Evolutionary conservation across 2,113 vertebrate species (phyloP), one percentile per base, ranked within the genome.

Genomic region (Microtus richardsoni): DNA sequence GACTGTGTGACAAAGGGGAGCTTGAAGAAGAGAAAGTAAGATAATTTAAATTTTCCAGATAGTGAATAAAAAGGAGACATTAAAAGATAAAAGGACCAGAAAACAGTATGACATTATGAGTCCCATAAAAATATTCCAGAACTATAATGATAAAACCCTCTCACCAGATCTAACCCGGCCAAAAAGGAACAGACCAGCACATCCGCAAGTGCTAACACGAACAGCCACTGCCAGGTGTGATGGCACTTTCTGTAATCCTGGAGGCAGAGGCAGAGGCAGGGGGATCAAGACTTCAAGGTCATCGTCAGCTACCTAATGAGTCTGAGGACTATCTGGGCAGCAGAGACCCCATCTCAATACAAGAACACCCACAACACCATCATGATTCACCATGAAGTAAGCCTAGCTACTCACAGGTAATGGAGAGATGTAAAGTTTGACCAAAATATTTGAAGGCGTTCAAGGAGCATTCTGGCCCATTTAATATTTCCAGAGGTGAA

Each of bases 391-490:
- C 41, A 28, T 19, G 54, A 78, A 79, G 71, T 49, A 74, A 39
- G 24, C 30, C 71, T 28, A 47, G 62, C 19, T 88, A 98, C 99
- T 98, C 94, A 99, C 98, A 77, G 95, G 70, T 98, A 96, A 93
- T 97, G 97, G 28, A 99, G 95, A 94, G 97, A 97, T 52, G 77
- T 84, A 44, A 99, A 98, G 82, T 97, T 98, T 95, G 99, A 98
- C 99, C 99, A 99, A 33, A 98, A 98, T 11, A 16, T 97, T 66
- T 99, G 95, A 91, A 99, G 98, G 89, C 95, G 89, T 78, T 98
- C 98, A 95, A 98, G 98, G 7, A 99, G 94, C 97, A 99, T 98
- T 98, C 98, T 98, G 95, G 98, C 98, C 98, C 98, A 99, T 93
- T 98, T 99, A 83, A 99, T 95, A 52, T 98, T 98, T 97, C 98